Evolutionary conservation across 2,797 vertebrate species (phyloP).

Genomic region (Fratercula arctica): DNA sequence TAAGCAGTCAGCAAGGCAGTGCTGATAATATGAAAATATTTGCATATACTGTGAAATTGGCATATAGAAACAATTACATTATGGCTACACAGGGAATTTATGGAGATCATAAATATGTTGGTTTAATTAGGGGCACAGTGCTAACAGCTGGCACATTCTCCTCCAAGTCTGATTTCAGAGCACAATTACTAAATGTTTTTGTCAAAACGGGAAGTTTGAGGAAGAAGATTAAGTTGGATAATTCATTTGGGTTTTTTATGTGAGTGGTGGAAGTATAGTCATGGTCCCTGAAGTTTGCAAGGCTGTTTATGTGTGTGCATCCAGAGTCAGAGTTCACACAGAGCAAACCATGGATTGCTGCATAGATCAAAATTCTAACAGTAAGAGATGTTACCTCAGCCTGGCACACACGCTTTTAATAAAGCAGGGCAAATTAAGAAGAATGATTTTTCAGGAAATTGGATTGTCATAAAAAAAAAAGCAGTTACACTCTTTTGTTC

Average conservation of each 20-base stretch:
- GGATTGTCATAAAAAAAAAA: background rate
- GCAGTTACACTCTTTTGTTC: background rate
- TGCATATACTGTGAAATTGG: background rate
- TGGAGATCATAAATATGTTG: background rate
- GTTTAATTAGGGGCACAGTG: conserved; percentile 19
- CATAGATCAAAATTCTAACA: background rate
- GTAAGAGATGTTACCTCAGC: background rate
- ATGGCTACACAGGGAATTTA: background rate
- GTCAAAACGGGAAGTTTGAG: background rate
- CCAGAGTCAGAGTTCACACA: background rate
- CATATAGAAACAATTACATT: conserved; percentile 8
- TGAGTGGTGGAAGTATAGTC: background rate
- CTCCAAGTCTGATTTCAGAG: conserved; percentile 23
- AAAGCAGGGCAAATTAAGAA: background rate
- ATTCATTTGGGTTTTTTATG: background rate
- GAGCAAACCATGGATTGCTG: background rate
- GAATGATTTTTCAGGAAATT: background rate
- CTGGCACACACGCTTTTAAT: background rate
- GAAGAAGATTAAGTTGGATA: background rate
- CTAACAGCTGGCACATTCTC: background rate
- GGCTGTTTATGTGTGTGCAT: fast-evolving
- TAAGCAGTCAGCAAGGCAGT: conserved; percentile 6
- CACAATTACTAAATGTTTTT: background rate
- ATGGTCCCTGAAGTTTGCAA: background rate
- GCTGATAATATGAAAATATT: conserved; percentile 20